A percentile compares a stretch with the other conserved stretches of the same genome.
phyloP scores from a whole-genome alignment of 2,797 vertebrate species.

The Macropodus opercularis region DNA sequence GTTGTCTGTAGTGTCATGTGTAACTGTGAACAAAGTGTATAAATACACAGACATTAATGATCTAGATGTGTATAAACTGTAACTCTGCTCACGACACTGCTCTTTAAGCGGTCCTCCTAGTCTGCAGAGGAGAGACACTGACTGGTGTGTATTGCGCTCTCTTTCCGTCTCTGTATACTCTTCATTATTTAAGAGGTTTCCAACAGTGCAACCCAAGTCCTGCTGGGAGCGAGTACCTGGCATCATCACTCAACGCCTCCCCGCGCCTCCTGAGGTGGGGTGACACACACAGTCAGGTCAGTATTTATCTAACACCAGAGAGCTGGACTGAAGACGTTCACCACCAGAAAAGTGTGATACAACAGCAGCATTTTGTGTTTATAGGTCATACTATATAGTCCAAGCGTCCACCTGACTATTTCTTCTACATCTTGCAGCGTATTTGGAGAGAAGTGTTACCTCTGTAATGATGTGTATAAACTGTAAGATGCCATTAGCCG shows the following conservation, averaged over 20 bases:
- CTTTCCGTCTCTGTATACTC: neutral
- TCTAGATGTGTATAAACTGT: neutral
- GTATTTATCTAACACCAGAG: conserved; percentile 1
- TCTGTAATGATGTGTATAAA: too few relatives aligned
- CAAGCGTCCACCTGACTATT: too few relatives aligned
- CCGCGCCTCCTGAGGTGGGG: conserved; percentile 14
- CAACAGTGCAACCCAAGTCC: conserved; percentile 38
- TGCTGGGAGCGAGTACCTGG: conserved; percentile 16
- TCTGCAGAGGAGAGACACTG: neutral
- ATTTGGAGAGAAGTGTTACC: too few relatives aligned
- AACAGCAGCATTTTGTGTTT: neutral
- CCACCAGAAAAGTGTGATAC: neutral
- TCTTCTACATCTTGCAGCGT: too few relatives aligned
- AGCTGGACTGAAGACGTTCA: neutral
- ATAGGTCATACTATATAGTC: too few relatives aligned
- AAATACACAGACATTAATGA: neutral
- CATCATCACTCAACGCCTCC: conserved; percentile 10
- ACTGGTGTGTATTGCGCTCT: neutral
- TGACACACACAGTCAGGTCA: conserved; percentile 8
- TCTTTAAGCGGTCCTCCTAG: neutral
- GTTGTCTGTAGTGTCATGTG: neutral
- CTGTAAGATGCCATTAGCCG: too few relatives aligned
- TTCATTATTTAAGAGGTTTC: conserved; percentile 59
- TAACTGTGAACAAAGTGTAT: neutral
- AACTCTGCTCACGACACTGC: too few relatives aligned